Evolutionary conservation across 2,888 invertebrate genomes (phyloP), one percentile per base, ranked within the genome.

Genomic region (Orchesella flavescens): DNA sequence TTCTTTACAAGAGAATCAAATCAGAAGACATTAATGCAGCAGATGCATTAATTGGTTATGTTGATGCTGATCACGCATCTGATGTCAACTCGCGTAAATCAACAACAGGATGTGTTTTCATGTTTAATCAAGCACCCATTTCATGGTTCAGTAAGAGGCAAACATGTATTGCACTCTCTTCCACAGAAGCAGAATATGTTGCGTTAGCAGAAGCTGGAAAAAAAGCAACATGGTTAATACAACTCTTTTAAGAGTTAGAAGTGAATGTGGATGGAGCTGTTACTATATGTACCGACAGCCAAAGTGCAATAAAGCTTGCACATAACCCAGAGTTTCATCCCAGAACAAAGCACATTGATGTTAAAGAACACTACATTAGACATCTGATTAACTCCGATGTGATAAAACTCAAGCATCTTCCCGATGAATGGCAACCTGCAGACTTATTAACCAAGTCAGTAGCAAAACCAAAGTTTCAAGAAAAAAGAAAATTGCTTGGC

Each of bases 321-420:
- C 77, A 87, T 1, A 88, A 89, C 59, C 85, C 86, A 1, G 86
- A 86, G 46, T 79, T 83, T 24, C 87, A 87, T 55, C 55, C 80
- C 4, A 61, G 85, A 24, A 87, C 87, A 0, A 89, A 89, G 57
- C 89, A 89, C 65, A 88, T 89, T n/a, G 86, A 77, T 19, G 69
- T 89, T 0, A 43, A 84, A 21, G 55, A 53, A 21, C 76, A 76
- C n/a, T 85, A 86, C 66, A 77, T 84, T 1, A 43, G 78, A 61
- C n/a, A 71, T 10, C n/a, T 46, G 15, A 19, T 71, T 2, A 9
- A 15, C 9, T 4, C 13, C 3, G 21, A 78, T 44, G 15, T 43
- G 9, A 12, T 68, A 5, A 17, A 21, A n/a, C 15, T 44, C 17
- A 2, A n/a, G 4, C 46, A 69, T 44, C 2, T 76, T 4, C 66